Base-by-base conservation (phyloP, 2,797 vertebrate genomes). In the Chrysocyon brachyurus region DNA sequence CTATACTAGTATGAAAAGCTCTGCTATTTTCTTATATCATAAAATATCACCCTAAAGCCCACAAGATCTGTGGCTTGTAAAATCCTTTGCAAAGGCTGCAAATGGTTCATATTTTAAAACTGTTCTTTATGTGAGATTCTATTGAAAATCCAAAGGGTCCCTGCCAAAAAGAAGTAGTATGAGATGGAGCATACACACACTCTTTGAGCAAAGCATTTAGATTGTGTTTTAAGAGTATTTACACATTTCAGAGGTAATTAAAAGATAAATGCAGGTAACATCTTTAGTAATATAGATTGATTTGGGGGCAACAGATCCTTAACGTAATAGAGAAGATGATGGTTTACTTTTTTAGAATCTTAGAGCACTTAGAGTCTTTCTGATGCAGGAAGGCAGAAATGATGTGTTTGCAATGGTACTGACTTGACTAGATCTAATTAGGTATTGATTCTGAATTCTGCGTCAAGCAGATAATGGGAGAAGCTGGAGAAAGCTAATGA, bases 381-480 rank as follows among this genome's bases (percentile, higher is more conserved):
- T n/a, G 21, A 78, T 49, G 15, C 49, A 87, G 56, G 36, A 49
- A 64, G 22, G 59, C 31, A 83, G 57, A 84, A 72, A 81, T 46
- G 77, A 81, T 59, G 22, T 57, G 22, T 57, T 78, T 93, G 33
- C 64, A 79, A 0, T 70, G 86, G 89, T 57, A 11, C 79, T 24
- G 12, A 36, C 81, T 94, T 92, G 66, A 77, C 56, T 72, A 73
- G 21, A 52, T 87, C 87, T 95, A 96, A 97, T 83, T 94, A 85
- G 75, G 16, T 97, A 97, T 96, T 84, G 90, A 97, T 94, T 86
- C 78, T 87, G 84, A 93, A 75, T 54, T 73, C 61, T 77, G 3
- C 17, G 6, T 75, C 56, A 70, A 95, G 70, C 19, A 72, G 84
- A 68, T 26, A n/a, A 19, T 9, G 31, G n/a, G 54, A 59, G 66